Conservation (phyloP, 2,888 invertebrate genomes). For the Romanomermis culicivorax region DNA sequence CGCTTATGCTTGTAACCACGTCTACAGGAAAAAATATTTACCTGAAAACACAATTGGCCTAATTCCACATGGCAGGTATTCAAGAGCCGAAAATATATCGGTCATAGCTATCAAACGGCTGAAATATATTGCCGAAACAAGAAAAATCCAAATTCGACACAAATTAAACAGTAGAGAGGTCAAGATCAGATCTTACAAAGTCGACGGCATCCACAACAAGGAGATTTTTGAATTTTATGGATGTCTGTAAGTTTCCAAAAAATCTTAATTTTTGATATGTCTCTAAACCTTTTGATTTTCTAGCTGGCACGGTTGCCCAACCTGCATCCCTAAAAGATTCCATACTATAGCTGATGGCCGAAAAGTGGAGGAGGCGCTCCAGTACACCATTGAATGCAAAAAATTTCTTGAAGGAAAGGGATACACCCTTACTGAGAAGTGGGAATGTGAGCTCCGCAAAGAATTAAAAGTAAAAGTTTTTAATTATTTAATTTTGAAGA, state of each 20-base stretch:
- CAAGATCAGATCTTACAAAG: not conserved
- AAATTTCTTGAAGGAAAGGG: not conserved
- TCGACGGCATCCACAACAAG: not conserved
- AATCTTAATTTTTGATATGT: too few species aligned
- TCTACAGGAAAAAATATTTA: not conserved
- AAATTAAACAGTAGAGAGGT: not conserved
- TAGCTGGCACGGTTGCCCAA: not conserved
- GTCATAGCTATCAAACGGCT: not conserved
- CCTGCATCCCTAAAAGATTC: not conserved
- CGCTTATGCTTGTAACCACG: not conserved
- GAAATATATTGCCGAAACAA: not conserved
- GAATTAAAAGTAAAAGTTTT: too few species aligned
- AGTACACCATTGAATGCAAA: not conserved
- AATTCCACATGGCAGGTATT: not conserved
- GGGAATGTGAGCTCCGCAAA: not conserved
- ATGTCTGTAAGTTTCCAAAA: not conserved
- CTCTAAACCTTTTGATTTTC: not conserved
- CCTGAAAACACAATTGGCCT: not conserved
- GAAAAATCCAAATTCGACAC: not conserved
- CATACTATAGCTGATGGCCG: not conserved
- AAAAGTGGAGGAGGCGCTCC: not conserved
- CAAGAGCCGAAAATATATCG: not conserved
- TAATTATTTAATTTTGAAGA: too few species aligned
- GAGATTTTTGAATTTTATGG: not conserved
- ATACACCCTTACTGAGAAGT: not conserved